Percentiles rank a stretch among this genome's conserved stretches.
These are phyloP conservation scores for Brachionus rotundiformis DNA, from an alignment of 1,140 invertebrate species.

Conservation along the genomic window DNA sequence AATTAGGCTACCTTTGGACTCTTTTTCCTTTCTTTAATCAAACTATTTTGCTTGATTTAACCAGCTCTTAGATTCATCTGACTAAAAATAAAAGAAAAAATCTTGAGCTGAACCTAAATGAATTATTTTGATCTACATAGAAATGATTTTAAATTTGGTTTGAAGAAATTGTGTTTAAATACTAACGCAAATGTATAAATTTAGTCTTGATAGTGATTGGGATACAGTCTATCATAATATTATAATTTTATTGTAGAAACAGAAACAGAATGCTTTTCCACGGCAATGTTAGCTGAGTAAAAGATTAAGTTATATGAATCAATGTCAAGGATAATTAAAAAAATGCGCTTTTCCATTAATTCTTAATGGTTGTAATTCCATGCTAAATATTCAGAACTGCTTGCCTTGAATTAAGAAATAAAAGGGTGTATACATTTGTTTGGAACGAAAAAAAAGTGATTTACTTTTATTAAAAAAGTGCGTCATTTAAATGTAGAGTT, in stretches of 20 bases:
- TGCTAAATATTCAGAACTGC: too few relatives aligned
- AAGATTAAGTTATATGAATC: not conserved
- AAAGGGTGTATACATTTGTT: not conserved
- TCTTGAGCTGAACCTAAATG: not conserved
- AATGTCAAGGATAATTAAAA: not conserved
- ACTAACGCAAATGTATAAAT: not conserved
- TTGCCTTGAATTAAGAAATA: too few relatives aligned
- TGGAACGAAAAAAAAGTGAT: not conserved
- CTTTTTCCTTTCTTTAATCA: too few relatives aligned
- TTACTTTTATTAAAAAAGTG: not conserved
- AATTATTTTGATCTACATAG: not conserved
- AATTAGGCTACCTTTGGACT: too few relatives aligned
- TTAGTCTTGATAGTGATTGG: not conserved
- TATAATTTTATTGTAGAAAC: not conserved
- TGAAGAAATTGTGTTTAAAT: not conserved
- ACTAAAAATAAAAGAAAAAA: too few relatives aligned
- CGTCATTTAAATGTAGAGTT: not conserved
- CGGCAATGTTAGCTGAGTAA: not conserved
- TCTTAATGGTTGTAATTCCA: not conserved
- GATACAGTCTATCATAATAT: not conserved
- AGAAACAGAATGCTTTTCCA: conserved; percentile 9
- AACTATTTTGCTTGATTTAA: too few relatives aligned
- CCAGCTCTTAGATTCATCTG: too few relatives aligned
- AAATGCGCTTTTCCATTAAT: not conserved
- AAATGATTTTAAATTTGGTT: not conserved